phyloP scores from a whole-genome alignment of 2,113 vertebrate genomes.

The Notarius lentiginosus region DNA sequence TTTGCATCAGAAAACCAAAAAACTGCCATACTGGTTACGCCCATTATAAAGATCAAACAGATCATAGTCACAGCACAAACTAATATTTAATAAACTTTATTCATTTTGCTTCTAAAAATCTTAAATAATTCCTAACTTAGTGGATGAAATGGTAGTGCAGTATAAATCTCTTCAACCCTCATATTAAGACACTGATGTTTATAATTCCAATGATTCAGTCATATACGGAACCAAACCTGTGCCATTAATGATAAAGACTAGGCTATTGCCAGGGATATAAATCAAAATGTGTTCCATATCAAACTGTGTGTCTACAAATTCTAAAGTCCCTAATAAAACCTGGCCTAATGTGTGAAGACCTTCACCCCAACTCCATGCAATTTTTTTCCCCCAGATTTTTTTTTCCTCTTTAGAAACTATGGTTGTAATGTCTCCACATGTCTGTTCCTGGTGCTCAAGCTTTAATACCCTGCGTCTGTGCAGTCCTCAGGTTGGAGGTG shows the following conservation, averaged over 20 bases:
- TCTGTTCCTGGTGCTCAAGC: background rate
- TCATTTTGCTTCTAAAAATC: conserved; percentile 26
- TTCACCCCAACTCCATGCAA: background rate
- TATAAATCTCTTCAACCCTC: background rate
- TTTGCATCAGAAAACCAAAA: background rate
- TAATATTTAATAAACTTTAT: background rate
- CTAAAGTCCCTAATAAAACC: background rate
- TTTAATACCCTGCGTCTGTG: background rate
- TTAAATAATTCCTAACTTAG: background rate
- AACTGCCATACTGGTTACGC: background rate
- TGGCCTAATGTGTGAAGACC: background rate
- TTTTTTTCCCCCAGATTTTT: background rate
- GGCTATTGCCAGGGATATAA: background rate
- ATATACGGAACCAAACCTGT: background rate
- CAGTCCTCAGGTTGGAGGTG: conserved; percentile 75
- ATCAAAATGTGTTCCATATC: background rate
- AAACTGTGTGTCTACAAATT: background rate
- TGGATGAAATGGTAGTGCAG: background rate
- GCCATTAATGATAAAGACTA: background rate
- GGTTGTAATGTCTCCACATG: background rate
- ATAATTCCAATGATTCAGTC: background rate
- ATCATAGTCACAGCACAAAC: background rate
- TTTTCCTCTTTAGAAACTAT: background rate
- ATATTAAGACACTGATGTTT: conserved; percentile 1
- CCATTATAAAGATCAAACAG: background rate